Base-by-base conservation (phyloP, 2,113 vertebrate species). In the Microcebus lehilahytsara region DNA sequence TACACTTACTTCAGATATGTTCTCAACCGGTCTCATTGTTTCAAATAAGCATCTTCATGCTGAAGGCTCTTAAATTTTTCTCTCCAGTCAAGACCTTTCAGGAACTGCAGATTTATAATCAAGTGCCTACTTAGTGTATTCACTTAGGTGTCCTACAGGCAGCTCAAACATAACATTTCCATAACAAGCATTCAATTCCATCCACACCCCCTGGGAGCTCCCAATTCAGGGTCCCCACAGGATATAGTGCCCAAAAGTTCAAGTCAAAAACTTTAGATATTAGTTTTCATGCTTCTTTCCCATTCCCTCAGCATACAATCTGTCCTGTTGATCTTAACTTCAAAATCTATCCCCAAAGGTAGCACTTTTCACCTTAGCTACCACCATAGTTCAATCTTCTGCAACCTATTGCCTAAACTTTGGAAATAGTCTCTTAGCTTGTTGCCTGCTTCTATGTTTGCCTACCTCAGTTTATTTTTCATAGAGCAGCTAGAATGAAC, bases 171-270 rank as follows among this genome's bases (percentile, higher is more conserved):
- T 80, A 30, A 6, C 25, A 23, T 86, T 93, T 72, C 67, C 11
- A 10, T 34, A 84, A 14, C 11, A 25, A 51, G 72, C 1, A 60
- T 58, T 78, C 34, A 37, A 10, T 78, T 60, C 49, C 2, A 3
- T n/a, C 19, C 32, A 32, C 2, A 17, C 4, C 7, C 5, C 1
- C 46, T 46, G 0, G 17, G 8, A 30, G 12, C 17, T 91, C 6
- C 20, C 56, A 42, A 5, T 46, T 22, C 19, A 23, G 9, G 12
- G 9, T 92, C 5, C 42, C 7, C 4, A 53, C 22, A 32, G 2
- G 14, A 80, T 2, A 34, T 6, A 42, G 30, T 56, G 10, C 23
- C 51, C 51, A 84, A 5, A 0, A 30, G 30, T 60, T 81, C 10
- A 64, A 85, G 67, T 5, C 42, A 16, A 19, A 67, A 37, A 7